A percentile compares a stretch with the other conserved stretches of the same genome.
Evolutionary conservation across 2,797 vertebrate species (phyloP).

Genomic region (Distichodus sexfasciatus): DNA sequence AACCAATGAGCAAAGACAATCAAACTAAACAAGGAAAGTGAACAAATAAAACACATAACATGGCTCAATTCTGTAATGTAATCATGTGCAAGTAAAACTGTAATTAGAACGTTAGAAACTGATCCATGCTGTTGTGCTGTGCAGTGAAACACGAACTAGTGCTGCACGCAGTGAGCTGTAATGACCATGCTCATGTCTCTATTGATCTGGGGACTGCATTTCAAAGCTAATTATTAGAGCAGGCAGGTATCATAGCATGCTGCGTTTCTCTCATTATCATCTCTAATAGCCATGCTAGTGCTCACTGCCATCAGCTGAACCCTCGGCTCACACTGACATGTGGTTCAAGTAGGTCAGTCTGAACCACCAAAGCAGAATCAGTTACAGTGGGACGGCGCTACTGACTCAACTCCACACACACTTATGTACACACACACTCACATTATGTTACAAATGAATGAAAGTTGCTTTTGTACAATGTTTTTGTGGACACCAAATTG

Average conservation of each 20-base stretch:
- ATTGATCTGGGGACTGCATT: constrained; percentile 6
- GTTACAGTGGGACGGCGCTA: background rate
- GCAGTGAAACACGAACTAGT: background rate
- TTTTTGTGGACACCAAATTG: too few species aligned
- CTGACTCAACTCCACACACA: constrained; percentile 13
- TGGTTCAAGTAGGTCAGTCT: constrained; percentile 21
- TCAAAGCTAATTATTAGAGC: constrained; percentile 24
- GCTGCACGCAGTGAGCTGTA: background rate
- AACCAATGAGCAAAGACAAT: background rate
- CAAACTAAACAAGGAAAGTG: too few species aligned
- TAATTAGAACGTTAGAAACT: too few species aligned
- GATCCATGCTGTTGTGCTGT: too few species aligned
- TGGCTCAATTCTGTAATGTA: too few species aligned
- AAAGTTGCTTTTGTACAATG: too few species aligned
- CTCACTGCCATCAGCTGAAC: background rate
- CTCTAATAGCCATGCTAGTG: constrained; percentile 27
- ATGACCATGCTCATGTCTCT: background rate
- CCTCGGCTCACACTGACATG: constrained; percentile 5
- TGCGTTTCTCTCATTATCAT: constrained; percentile 38
- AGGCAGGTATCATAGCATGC: constrained; percentile 28
- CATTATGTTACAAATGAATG: too few species aligned
- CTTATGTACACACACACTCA: too few species aligned
- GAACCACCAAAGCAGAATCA: constrained; percentile 18
- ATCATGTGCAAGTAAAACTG: too few species aligned
- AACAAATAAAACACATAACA: too few species aligned